These are phyloP conservation scores for Cygnus olor DNA, from an alignment of 2,797 vertebrate species.

Conservation along the genomic window DNA sequence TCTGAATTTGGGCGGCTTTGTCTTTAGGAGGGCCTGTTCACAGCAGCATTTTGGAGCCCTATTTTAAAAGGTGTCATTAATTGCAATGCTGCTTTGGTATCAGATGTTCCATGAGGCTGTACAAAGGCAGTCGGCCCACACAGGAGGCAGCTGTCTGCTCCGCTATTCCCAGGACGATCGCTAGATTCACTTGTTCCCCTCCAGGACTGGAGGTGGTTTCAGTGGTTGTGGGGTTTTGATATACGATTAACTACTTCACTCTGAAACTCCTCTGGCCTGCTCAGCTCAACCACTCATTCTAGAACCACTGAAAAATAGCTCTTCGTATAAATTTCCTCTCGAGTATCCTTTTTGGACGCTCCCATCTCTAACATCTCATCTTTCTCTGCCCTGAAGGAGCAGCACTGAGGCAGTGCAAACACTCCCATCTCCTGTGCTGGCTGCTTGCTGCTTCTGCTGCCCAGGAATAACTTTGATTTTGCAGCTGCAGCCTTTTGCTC, in stretches of 20 bases:
- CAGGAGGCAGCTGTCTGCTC: background rate
- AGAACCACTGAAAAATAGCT: background rate
- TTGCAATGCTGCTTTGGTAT: rapidly evolving
- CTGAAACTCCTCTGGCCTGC: background rate
- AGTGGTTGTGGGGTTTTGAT: background rate
- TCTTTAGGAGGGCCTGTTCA: background rate
- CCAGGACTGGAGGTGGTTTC: background rate
- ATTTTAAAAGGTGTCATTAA: background rate
- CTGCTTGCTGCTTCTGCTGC: background rate
- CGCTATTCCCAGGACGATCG: background rate
- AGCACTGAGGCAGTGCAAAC: background rate
- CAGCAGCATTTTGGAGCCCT: background rate
- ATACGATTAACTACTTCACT: background rate
- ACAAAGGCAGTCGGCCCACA: rapidly evolving
- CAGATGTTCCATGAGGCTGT: rapidly evolving
- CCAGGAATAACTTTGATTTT: background rate
- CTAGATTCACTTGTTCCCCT: background rate
- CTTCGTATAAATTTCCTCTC: background rate
- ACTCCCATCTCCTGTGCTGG: background rate
- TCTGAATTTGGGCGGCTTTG: background rate
- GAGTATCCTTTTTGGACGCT: background rate
- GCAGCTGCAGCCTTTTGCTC: background rate
- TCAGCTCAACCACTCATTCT: background rate
- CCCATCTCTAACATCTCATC: background rate
- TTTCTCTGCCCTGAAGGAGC: background rate